phyloP scores from a whole-genome alignment of 2,113 vertebrate species.

The Xiphophorus maculatus region DNA sequence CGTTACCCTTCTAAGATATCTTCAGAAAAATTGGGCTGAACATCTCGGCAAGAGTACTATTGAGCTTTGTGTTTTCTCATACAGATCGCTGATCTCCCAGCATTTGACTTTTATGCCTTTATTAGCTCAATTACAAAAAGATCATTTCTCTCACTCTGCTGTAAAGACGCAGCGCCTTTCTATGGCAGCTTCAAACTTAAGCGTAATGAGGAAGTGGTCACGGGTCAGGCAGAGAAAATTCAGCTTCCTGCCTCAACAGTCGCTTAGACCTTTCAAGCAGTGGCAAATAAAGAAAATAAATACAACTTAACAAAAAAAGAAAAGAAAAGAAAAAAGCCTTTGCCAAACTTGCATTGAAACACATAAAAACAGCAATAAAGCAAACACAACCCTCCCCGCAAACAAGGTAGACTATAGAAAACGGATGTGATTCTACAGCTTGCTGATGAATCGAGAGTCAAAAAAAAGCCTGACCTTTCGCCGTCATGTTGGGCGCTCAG shows the following conservation, averaged over 20 bases:
- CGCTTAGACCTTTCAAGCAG: slow-evolving; percentile 48
- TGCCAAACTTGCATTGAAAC: slow-evolving; percentile 8
- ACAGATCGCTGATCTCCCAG: background rate
- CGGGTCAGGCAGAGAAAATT: slow-evolving; percentile 59
- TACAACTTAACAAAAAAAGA: slow-evolving; percentile 8
- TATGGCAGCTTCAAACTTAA: slow-evolving; percentile 38
- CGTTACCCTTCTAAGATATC: slow-evolving; percentile 38
- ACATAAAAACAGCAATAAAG: slow-evolving; percentile 13
- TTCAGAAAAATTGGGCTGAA: slow-evolving; percentile 28
- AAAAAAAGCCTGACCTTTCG: slow-evolving; percentile 56
- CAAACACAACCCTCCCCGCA: slow-evolving; percentile 3
- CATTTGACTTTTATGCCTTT: slow-evolving; percentile 44
- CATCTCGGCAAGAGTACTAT: background rate
- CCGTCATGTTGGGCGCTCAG: slow-evolving; percentile 32
- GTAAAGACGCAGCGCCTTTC: slow-evolving; percentile 18
- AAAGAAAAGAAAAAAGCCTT: background rate
- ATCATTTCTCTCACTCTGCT: slow-evolving; percentile 18
- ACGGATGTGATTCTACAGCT: background rate
- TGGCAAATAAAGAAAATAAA: slow-evolving; percentile 37
- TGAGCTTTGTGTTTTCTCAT: background rate
- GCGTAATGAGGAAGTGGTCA: slow-evolving; percentile 78
- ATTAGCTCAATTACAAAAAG: slow-evolving; percentile 22
- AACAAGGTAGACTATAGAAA: slow-evolving; percentile 13
- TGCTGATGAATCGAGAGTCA: background rate
- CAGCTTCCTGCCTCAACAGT: slow-evolving; percentile 76